Percentiles rank a stretch among this genome's conserved stretches.
These are phyloP conservation scores for Cetonia aurata DNA, from an alignment of 2,888 invertebrate genomes.

Conservation along the genomic window DNA sequence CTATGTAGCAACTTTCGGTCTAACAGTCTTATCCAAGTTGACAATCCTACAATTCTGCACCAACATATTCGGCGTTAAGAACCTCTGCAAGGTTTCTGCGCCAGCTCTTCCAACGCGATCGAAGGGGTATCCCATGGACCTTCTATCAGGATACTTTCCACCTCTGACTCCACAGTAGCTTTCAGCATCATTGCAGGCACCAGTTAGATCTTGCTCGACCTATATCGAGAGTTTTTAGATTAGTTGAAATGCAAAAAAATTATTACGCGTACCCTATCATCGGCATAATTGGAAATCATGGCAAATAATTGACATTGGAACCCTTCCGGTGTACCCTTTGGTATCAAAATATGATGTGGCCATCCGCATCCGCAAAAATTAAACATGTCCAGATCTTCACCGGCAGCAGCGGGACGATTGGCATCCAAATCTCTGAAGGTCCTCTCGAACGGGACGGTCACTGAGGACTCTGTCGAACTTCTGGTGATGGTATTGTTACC, in stretches of 20 bases:
- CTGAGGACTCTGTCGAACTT: constrained; percentile 78
- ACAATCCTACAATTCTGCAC: constrained; percentile 74
- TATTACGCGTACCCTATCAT: constrained; percentile 61
- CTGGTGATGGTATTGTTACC: constrained; percentile 78
- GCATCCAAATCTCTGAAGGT: constrained; percentile 81
- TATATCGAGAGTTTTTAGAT: constrained; percentile 51
- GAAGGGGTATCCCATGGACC: constrained; percentile 89
- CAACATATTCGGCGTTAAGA: constrained; percentile 81
- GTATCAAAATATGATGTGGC: constrained; percentile 85
- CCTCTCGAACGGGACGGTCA: constrained; percentile 86
- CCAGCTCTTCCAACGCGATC: constrained; percentile 73
- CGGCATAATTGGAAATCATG: constrained; percentile 76
- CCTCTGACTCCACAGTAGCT: constrained; percentile 86
- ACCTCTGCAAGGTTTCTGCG: constrained; percentile 73
- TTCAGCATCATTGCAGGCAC: constrained; percentile 78
- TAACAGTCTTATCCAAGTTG: constrained; percentile 71
- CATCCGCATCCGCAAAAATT: constrained; percentile 92
- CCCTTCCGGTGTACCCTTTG: constrained; percentile 78
- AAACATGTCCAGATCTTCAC: constrained; percentile 70
- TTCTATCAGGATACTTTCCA: constrained; percentile 82
- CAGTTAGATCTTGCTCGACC: constrained; percentile 70
- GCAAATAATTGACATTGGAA: constrained; percentile 78
- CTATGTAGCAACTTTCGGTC: constrained; percentile 48
- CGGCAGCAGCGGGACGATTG: constrained; percentile 72
- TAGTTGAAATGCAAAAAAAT: neutral